Evolutionary conservation across 2,888 invertebrate species (phyloP).

Genomic region (Orchestes rusci): DNA sequence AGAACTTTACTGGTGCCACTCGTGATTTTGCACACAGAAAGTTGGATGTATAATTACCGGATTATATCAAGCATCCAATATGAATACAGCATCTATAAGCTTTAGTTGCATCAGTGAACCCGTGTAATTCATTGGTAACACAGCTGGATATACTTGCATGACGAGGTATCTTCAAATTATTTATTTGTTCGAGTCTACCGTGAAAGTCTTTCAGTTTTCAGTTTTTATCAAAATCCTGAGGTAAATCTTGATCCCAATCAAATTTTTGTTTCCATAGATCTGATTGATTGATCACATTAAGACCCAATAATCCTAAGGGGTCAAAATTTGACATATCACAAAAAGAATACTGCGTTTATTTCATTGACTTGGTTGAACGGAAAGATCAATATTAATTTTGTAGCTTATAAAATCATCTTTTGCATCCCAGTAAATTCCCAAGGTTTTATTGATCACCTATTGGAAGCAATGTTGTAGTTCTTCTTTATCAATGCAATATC

Average conservation of each 20-base stretch:
- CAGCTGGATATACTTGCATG: too few species aligned
- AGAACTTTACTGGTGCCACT: too few species aligned
- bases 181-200: too few species aligned
- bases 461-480: too few species aligned
- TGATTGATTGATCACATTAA: not conserved
- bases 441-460: slow-evolving; percentile 22
- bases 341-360: slow-evolving; percentile 6
- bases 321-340: slow-evolving; percentile 8
- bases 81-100: too few species aligned
- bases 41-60: too few species aligned
- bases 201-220: too few species aligned
- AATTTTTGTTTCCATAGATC: not conserved
- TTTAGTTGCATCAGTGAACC: too few species aligned
- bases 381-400: not conserved
- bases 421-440: slow-evolving; percentile 14
- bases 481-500: slow-evolving; percentile 8
- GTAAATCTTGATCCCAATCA: slow-evolving; percentile 3
- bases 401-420: not conserved
- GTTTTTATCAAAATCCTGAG: not conserved
- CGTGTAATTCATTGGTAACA: too few species aligned
- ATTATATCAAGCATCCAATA: too few species aligned
- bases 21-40: too few species aligned
- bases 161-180: too few species aligned
- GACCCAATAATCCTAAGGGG: not conserved
- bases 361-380: not conserved